Evolutionary conservation across 2,113 vertebrate genomes (phyloP).

Genomic region (Sander vitreus): DNA sequence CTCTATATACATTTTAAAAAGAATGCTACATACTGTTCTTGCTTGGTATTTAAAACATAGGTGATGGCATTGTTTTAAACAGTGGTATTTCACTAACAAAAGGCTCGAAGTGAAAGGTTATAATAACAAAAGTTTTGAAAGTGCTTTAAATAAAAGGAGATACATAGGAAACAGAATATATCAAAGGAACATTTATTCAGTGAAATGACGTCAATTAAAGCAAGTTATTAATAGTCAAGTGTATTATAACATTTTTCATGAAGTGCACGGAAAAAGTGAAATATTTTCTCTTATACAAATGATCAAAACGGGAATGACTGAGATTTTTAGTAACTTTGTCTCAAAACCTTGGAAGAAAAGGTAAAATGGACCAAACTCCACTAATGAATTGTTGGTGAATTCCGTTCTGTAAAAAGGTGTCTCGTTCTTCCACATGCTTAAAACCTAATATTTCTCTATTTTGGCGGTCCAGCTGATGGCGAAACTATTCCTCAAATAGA

Average conservation of each 20-base stretch:
- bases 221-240: not conserved
- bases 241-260: not conserved
- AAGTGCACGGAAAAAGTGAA: not conserved
- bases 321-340: not conserved
- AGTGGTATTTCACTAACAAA: not conserved
- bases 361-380: not conserved
- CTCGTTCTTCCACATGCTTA: not conserved
- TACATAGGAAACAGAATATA: not conserved
- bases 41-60: constrained; percentile 8
- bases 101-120: not conserved
- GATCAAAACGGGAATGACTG: not conserved
- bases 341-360: not conserved
- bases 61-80: not conserved
- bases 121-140: not conserved
- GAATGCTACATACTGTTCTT: not conserved
- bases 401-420: not conserved
- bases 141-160: not conserved
- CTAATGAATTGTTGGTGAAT: not conserved
- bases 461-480: not conserved
- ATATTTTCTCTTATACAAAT: not conserved
- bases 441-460: not conserved
- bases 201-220: not conserved
- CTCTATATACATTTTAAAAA: not conserved
- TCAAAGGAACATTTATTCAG: not conserved
- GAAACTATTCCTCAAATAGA: not conserved